phyloP scores from a whole-genome alignment of 2,113 vertebrate species.

The Furnarius figulus region DNA sequence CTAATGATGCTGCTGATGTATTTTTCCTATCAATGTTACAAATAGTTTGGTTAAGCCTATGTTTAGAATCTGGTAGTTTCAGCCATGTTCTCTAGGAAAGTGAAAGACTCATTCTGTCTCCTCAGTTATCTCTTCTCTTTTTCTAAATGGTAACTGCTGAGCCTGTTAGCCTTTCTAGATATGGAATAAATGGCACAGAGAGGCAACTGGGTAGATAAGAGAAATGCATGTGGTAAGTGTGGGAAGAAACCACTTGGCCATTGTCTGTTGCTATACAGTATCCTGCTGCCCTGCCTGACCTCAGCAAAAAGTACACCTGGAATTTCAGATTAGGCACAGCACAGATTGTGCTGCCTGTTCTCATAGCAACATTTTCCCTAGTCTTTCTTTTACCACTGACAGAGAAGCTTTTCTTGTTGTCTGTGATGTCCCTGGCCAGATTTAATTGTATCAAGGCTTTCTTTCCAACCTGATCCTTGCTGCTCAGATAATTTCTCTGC shows the following conservation, averaged over 20 bases:
- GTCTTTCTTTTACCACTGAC: not conserved
- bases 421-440: not conserved
- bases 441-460: not conserved
- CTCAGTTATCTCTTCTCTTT: not conserved
- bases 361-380: not conserved
- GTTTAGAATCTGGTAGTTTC: not conserved
- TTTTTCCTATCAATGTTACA: not conserved
- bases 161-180: not conserved
- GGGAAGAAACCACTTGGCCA: not conserved
- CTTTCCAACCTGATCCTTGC: not conserved
- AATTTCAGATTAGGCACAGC: not conserved
- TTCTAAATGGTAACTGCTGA: not conserved
- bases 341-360: not conserved
- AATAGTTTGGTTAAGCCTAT: not conserved
- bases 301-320: not conserved
- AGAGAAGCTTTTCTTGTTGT: not conserved
- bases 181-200: not conserved
- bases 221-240: not conserved
- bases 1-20: not conserved
- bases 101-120: not conserved
- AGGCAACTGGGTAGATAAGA: not conserved
- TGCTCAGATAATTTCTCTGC: not conserved
- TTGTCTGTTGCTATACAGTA: not conserved
- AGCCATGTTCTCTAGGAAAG: not conserved
- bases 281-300: not conserved